A percentile compares a stretch with the other conserved stretches of the same genome.
Evolutionary conservation across 2,797 vertebrate genomes (phyloP).

Genomic region (Odontamblyopus lacepedii): DNA sequence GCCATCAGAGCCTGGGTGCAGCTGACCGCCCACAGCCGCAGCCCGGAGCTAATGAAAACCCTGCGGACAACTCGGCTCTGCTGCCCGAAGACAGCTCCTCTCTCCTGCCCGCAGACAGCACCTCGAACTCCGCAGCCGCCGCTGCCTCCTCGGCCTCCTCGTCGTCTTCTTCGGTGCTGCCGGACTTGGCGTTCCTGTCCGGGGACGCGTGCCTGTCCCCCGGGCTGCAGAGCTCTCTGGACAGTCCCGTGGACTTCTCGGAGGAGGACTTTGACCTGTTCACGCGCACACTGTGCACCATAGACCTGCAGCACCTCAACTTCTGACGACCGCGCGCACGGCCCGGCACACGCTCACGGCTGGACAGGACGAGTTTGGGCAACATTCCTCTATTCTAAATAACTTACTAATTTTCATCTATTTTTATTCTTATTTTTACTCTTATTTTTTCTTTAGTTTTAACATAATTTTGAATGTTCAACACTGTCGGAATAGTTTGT

Average conservation of each 20-base stretch:
- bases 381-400: conserved; percentile 70
- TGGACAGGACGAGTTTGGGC: conserved; percentile 51
- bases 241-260: conserved; percentile 88
- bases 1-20: conserved; percentile 39
- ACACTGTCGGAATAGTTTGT: conserved; percentile 38
- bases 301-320: conserved; percentile 88
- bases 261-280: conserved; percentile 95
- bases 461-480: conserved; percentile 35
- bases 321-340: conserved; percentile 61
- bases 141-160: conserved; percentile 22
- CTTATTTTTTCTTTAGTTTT: conserved; percentile 30
- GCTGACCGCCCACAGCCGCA: conserved; percentile 44
- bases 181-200: conserved; percentile 85
- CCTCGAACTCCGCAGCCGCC: conserved; percentile 19
- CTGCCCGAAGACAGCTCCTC: conserved; percentile 61
- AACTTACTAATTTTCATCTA: conserved; percentile 2
- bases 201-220: conserved; percentile 86
- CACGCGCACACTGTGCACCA: conserved; percentile 89
- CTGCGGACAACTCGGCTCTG: conserved; percentile 38
- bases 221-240: conserved; percentile 79
- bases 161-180: conserved; percentile 43
- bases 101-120: conserved; percentile 45
- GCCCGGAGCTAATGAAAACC: conserved; percentile 56
- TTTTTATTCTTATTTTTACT: conserved; percentile 20
- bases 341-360: conserved; percentile 6